Evolutionary conservation across 2,888 invertebrate genomes (phyloP).

Genomic region (Labia minor): DNA sequence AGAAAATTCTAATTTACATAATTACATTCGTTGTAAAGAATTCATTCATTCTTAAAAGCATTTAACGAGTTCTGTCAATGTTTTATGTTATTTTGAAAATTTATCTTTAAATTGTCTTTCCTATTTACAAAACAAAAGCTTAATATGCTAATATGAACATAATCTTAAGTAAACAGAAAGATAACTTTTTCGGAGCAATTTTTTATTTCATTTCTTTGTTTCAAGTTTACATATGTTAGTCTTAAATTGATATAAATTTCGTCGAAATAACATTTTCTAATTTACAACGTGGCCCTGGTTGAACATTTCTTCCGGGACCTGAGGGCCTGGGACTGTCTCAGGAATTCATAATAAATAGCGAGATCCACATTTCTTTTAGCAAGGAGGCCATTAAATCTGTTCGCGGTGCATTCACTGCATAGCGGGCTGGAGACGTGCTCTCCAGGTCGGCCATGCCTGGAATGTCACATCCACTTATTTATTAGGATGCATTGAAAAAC

Average conservation of each 20-base stretch:
- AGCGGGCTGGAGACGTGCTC: conserved; percentile 13
- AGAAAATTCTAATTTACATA: too few species aligned
- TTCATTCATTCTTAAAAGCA: too few species aligned
- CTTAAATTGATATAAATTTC: not conserved
- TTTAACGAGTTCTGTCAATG: too few species aligned
- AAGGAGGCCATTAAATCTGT: conserved; percentile 7
- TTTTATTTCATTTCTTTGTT: not conserved
- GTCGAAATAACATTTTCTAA: not conserved
- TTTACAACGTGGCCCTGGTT: not conserved
- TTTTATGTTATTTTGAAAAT: too few species aligned
- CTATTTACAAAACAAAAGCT: not conserved
- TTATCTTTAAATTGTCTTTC: not conserved
- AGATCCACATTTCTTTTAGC: not conserved
- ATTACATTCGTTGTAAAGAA: too few species aligned
- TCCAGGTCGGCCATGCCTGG: not conserved
- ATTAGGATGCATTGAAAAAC: not conserved
- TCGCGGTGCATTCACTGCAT: not conserved
- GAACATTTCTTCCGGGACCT: not conserved
- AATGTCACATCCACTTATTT: conserved; percentile 3
- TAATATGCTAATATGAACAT: not conserved
- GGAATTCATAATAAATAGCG: not conserved
- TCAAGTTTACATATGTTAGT: not conserved
- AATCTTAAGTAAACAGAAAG: not conserved
- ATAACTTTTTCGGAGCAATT: not conserved
- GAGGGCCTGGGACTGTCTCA: not conserved